Conservation (phyloP, 2,113 vertebrate genomes). For the Gila orcuttii region DNA sequence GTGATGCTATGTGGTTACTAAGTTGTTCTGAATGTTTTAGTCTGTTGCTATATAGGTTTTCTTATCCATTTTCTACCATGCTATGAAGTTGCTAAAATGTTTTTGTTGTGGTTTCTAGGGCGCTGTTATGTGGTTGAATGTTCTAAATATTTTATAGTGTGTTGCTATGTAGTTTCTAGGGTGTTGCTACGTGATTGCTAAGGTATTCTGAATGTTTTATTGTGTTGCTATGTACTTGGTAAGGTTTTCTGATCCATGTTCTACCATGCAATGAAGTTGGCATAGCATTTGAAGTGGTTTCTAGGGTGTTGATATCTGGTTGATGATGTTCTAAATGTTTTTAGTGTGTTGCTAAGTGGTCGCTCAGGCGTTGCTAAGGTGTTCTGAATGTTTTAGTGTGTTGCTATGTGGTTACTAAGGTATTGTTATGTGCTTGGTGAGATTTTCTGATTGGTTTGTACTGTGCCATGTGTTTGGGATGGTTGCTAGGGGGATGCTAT, state of each 20-base stretch:
- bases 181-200: too few species aligned
- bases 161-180: background rate
- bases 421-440: background rate
- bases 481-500: background rate
- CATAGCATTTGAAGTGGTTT: background rate
- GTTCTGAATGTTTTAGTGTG: background rate
- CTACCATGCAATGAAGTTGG: background rate
- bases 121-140: background rate
- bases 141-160: too few species aligned
- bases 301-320: background rate
- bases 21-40: background rate
- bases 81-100: background rate
- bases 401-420: background rate
- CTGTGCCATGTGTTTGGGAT: background rate
- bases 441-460: too few species aligned
- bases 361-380: background rate
- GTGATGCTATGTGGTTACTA: background rate
- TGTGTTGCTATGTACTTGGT: background rate
- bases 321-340: background rate
- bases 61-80: background rate
- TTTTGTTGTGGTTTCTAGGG: background rate
- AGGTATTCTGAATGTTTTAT: too few species aligned
- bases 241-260: background rate
- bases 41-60: background rate
- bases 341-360: background rate